Base-by-base conservation (phyloP, 1,140 invertebrate species). In the Conopomorpha cramerella region DNA sequence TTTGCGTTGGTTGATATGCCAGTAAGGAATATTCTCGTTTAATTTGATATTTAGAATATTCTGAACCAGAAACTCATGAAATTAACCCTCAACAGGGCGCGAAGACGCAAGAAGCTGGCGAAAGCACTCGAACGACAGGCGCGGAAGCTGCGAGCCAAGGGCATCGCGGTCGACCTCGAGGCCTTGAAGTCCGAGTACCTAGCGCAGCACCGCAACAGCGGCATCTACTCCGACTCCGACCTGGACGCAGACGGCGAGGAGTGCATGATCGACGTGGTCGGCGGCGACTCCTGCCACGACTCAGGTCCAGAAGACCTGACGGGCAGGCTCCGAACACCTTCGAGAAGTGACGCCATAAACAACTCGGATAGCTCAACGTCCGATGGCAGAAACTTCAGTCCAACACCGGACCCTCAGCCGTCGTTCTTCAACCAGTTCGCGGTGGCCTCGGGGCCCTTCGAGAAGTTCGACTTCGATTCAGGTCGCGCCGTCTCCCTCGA, bases 81-180 rank as follows among this genome's bases (percentile, higher is more conserved):
- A n/a, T 10, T 23, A 4, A 6, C 19, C 19, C 19, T 57, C 55
- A 59, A 57, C 70, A 84, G 87, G 41, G 92, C 96, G 46, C 86
- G 91, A 59, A 82, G 90, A 67, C 87, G 92, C 72, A 93, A 93
- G 82, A 93, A 97, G 77, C 79, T 96, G 53, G 83, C 92, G 55
- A 98, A 98, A 77, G 91, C 94, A 45, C 82, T 96, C 43, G 93
- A 96, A 63, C 81, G 93, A 35, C 93, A 96, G 71, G 92, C 93
- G 46, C 82, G 92, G 47, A 95, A 96, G 67, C 80, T 96, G 41
- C 86, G 91, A 16, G 89, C 90, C 17, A 94, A 95, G 67, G 93
- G 92, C 35, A 92, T 95, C 45, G 85, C 88, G 14, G 91, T 95
- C 7, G 91, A 93, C 57, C 61, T 95, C 36, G 89, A 93, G 45